These are phyloP conservation scores for Rhea pennata DNA, from an alignment of 2,113 vertebrate species.

Conservation along the genomic window DNA sequence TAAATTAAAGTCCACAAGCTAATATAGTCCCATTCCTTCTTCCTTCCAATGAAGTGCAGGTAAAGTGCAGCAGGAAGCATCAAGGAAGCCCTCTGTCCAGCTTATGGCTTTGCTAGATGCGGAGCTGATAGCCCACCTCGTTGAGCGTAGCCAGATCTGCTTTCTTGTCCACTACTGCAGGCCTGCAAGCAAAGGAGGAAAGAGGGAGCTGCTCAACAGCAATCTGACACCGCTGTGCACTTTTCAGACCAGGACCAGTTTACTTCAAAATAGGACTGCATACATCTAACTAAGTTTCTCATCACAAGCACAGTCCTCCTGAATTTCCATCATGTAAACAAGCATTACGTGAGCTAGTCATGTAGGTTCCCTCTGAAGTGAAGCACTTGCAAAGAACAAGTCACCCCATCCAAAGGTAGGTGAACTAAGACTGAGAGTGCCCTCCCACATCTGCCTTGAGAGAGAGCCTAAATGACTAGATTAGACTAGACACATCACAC, in stretches of 20 bases:
- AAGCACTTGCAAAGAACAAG: background rate
- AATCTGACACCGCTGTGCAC: fast-evolving
- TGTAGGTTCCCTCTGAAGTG: background rate
- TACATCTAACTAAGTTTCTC: fast-evolving
- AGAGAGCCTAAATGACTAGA: background rate
- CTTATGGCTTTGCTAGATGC: conserved; percentile 81
- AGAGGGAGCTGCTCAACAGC: background rate
- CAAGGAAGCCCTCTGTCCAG: conserved; percentile 20
- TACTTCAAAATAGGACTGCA: background rate
- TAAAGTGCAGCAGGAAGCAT: conserved; percentile 77
- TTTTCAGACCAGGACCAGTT: fast-evolving
- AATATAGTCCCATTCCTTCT: conserved; percentile 57
- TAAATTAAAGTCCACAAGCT: conserved; percentile 44
- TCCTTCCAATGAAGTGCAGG: conserved; percentile 46
- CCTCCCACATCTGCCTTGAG: background rate
- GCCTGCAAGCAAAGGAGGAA: conserved; percentile 73
- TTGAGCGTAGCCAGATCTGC: conserved; percentile 88
- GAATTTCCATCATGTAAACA: background rate
- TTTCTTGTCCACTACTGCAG: conserved; percentile 86
- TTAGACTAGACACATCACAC: background rate
- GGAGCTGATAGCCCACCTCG: conserved; percentile 94
- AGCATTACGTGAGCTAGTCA: fast-evolving
- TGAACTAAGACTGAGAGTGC: background rate
- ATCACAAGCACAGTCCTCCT: fast-evolving
- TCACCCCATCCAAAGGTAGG: too few relatives aligned